Evolutionary conservation across 2,113 vertebrate species (phyloP), one percentile per base, ranked within the genome.

Genomic region (Egretta garzetta): DNA sequence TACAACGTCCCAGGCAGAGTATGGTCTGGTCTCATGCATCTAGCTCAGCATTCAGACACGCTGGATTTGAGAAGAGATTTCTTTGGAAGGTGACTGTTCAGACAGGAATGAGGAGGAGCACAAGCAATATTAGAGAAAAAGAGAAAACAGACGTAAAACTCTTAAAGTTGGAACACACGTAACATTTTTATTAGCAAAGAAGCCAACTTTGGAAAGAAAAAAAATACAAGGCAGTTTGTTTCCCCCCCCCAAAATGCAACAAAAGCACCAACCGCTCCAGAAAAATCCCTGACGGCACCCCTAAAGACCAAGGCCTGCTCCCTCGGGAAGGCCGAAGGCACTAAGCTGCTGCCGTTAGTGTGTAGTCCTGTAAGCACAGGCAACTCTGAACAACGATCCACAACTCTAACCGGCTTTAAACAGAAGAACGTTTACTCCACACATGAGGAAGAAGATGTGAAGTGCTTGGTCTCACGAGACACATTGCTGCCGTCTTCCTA

Each of bases 401-500:
- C 59, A 91, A 53, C 94, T 93, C 95, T 98, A 99, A 95, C 98
- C 98, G 19, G 99, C 99, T 96, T 99, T 99, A 96, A 99, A 99
- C 59, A 99, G 98, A 89, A 99, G 97, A 89, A 99, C 98, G 91
- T 98, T 99, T 95, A 99, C 99, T 94, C 99, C 99, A 92, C 98
- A 98, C 98, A 99, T 92, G 93, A 99, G 99, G 98, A 99, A 99
- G 98, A 99, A 99, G 97, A 99, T 99, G 98, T 99, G 98, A 99
- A 99, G 97, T 99, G 99, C 96, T 99, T 99, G 90, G 98, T 99
- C 98, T 99, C 99, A 23, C 98, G 98, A 91, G 99, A 99, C 96
- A 99, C 98, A 3, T 98, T 99, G 97, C 99, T 99, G 97, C 99
- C 99, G 75, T 99, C 97, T 99, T 99, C 99, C 99, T 88, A 99